Percentiles rank a stretch among this genome's conserved stretches.
Evolutionary conservation across 2,113 vertebrate species (phyloP).

Genomic region (Cavia porcellus): DNA sequence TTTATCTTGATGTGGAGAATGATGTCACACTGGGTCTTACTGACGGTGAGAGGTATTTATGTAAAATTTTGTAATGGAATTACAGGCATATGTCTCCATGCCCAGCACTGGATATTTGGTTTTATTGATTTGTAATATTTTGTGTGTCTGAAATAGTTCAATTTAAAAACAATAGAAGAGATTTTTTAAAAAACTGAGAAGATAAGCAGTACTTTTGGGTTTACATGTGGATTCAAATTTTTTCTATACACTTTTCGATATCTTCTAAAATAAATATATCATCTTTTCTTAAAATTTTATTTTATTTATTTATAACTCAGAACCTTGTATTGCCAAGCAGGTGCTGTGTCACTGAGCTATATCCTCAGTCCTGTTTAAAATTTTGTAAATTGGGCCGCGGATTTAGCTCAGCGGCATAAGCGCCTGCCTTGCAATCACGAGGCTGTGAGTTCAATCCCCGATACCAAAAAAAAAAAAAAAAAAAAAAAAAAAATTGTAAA

Average conservation of each 20-base stretch:
- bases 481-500: neutral
- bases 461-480: no score
- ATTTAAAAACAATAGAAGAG: constrained; percentile 48
- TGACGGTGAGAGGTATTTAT: neutral
- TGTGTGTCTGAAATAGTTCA: constrained; percentile 47
- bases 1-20: constrained; percentile 21
- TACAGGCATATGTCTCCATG: neutral
- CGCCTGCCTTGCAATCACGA: no score
- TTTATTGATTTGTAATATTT: constrained; percentile 9
- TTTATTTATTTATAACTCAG: no score
- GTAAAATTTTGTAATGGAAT: neutral
- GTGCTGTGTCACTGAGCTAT: no score
- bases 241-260: neutral
- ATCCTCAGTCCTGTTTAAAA: neutral
- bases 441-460: no score
- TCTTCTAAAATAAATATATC: neutral
- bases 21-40: neutral
- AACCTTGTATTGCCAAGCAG: no score
- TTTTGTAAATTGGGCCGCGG: neutral
- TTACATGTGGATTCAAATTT: constrained; percentile 13
- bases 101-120: neutral
- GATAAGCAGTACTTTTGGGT: neutral
- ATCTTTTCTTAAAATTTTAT: constrained; percentile 24
- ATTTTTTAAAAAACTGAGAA: constrained; percentile 7
- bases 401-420: no score